A percentile compares a stretch with the other conserved stretches of the same genome.
phyloP scores from a whole-genome alignment of 2,797 vertebrate species.

The Momotus momota region DNA sequence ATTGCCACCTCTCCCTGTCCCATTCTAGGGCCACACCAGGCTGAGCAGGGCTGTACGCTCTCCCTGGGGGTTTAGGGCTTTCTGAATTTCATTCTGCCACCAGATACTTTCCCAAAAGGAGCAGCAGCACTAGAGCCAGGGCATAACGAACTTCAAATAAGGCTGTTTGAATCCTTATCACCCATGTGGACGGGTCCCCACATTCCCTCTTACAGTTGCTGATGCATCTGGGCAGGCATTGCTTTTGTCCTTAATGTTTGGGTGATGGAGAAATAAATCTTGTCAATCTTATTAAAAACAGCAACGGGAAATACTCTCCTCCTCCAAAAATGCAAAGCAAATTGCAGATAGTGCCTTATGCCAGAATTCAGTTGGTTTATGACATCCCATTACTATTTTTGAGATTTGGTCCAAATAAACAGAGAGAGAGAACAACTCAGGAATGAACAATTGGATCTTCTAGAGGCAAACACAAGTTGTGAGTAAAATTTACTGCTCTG shows the following conservation, averaged over 20 bases:
- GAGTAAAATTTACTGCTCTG: neutral
- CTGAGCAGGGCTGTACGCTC: fast-evolving
- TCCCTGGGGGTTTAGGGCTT: neutral
- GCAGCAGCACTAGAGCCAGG: fast-evolving
- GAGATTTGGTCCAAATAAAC: neutral
- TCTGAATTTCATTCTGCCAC: neutral
- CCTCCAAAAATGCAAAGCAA: neutral
- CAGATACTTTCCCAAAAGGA: no score
- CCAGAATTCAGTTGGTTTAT: neutral
- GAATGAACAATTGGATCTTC: neutral
- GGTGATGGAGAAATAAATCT: neutral
- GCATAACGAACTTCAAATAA: neutral
- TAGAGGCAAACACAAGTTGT: neutral
- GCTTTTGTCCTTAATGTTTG: neutral
- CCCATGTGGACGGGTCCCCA: no score
- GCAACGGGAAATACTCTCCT: neutral
- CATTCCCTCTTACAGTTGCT: neutral
- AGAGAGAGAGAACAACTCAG: fast-evolving
- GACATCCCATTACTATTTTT: neutral
- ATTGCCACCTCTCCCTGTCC: neutral
- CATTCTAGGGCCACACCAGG: neutral
- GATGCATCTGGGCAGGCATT: neutral
- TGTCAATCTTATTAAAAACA: neutral
- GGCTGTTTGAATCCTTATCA: neutral
- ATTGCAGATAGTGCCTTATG: neutral